Evolutionary conservation across 2,113 vertebrate species (phyloP).

Genomic region (Thermophis baileyi): DNA sequence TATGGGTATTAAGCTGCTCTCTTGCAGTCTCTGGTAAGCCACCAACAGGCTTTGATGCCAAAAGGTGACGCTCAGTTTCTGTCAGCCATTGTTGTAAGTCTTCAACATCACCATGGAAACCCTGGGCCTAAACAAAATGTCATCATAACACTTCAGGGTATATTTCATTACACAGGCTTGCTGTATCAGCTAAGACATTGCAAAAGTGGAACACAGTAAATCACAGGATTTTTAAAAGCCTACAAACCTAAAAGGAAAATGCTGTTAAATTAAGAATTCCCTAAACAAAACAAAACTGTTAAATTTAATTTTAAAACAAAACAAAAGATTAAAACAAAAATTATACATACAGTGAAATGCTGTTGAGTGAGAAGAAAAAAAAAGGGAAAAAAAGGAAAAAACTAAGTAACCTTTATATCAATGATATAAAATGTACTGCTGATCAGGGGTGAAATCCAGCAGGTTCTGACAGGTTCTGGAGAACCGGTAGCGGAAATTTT

Average conservation of each 20-base stretch:
- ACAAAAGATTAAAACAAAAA: neutral
- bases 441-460: no score
- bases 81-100: conserved; percentile 97
- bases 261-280: neutral
- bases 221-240: neutral
- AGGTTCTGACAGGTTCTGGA: no score
- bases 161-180: conserved; percentile 15
- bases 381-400: neutral
- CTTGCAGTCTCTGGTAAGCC: conserved; percentile 96
- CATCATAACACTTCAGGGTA: conserved; percentile 39
- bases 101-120: conserved; percentile 98
- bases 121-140: conserved; percentile 86
- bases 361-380: neutral
- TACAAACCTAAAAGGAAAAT: neutral
- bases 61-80: conserved; percentile 94
- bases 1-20: conserved; percentile 94
- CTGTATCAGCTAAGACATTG: conserved; percentile 25
- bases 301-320: neutral
- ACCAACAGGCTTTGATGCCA: conserved; percentile 94
- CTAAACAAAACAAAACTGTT: neutral
- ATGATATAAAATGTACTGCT: neutral
- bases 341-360: neutral
- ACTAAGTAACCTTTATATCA: neutral
- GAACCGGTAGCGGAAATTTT: no score
- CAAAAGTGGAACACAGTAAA: conserved; percentile 17